Evolutionary conservation across 2,888 invertebrate genomes (phyloP).

Genomic region (Andrena bucephala): DNA sequence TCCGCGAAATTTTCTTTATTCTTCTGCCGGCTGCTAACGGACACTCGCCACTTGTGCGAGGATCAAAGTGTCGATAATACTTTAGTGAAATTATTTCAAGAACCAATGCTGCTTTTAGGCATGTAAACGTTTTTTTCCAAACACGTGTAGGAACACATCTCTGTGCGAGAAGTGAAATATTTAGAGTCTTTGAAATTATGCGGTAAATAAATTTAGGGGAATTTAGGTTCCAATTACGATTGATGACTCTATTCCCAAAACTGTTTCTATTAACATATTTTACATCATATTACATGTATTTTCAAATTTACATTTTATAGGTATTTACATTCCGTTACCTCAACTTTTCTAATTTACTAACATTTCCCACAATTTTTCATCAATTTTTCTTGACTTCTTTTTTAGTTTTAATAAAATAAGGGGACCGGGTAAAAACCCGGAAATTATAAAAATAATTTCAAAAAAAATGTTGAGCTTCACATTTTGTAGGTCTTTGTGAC

Average conservation of each 20-base stretch:
- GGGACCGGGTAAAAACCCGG: too few relatives aligned
- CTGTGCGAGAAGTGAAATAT: too few relatives aligned
- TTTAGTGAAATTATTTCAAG: not conserved
- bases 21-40: constrained; percentile 12
- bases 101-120: not conserved
- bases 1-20: constrained; percentile 40
- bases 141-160: too few relatives aligned
- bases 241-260: too few relatives aligned
- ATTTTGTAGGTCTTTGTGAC: not conserved
- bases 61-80: not conserved
- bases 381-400: not conserved
- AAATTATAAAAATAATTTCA: too few relatives aligned
- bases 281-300: not conserved
- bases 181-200: too few relatives aligned
- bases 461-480: too few relatives aligned
- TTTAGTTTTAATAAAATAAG: not conserved
- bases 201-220: too few relatives aligned
- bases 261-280: not conserved
- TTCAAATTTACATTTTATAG: not conserved
- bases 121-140: constrained; percentile 6
- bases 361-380: not conserved
- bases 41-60: constrained; percentile 13
- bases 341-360: not conserved
- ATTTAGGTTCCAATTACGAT: too few relatives aligned
- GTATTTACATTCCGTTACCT: not conserved